These are phyloP conservation scores for Hyperoodon ampullatus DNA, from an alignment of 2,113 vertebrate genomes.

Conservation along the genomic window DNA sequence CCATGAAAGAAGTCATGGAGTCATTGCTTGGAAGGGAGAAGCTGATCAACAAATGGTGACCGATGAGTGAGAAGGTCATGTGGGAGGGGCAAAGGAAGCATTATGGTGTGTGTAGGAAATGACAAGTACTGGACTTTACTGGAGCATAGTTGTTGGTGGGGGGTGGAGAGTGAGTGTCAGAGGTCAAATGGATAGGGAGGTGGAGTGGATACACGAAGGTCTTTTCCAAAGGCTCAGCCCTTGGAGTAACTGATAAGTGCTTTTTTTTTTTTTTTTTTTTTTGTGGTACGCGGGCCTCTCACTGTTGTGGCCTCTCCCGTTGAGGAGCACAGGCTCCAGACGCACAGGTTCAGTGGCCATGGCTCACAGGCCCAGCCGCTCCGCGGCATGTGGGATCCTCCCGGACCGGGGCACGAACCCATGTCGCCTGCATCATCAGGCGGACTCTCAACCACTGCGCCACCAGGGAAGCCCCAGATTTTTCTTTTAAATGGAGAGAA, in stretches of 20 bases:
- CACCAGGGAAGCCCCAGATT: no score
- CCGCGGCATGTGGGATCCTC: no score
- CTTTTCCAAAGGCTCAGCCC: not conserved
- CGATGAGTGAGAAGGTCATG: not conserved
- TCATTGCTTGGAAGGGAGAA: not conserved
- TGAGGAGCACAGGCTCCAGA: no score
- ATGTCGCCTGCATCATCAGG: no score
- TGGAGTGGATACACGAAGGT: not conserved
- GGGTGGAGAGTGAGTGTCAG: not conserved
- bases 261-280: not conserved
- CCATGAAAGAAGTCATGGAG: accelerated
- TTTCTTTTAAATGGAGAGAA: not conserved
- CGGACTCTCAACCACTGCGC: no score
- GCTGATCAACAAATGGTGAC: accelerated
- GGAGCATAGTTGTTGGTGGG: accelerated
- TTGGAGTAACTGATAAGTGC: not conserved
- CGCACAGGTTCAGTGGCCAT: no score
- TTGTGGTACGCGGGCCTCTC: no score
- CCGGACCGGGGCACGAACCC: no score
- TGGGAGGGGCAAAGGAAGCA: not conserved
- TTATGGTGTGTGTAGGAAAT: not conserved
- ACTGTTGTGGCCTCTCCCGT: no score
- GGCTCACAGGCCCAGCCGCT: no score
- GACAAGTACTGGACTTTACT: not conserved
- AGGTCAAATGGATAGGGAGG: not conserved